These are phyloP conservation scores for Setipinna tenuifilis DNA, from an alignment of 2,797 vertebrate species.

Conservation along the genomic window DNA sequence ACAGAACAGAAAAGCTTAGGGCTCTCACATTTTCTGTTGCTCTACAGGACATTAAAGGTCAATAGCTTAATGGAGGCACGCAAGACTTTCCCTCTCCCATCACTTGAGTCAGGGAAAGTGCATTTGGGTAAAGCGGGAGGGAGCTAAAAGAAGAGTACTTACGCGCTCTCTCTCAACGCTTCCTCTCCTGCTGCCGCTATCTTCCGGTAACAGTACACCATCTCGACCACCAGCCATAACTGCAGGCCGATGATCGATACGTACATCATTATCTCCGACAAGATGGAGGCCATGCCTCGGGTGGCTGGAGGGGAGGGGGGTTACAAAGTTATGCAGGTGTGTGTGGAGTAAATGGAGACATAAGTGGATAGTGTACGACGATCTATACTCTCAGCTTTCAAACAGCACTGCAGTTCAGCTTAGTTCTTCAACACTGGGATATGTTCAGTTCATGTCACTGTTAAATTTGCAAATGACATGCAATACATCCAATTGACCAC, in stretches of 20 bases:
- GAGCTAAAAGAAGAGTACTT: slow-evolving; percentile 65
- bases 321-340: neutral
- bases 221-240: slow-evolving; percentile 89
- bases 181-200: slow-evolving; percentile 85
- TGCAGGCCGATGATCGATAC: slow-evolving; percentile 89
- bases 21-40: neutral
- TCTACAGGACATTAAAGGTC: neutral
- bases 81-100: neutral
- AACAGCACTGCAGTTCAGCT: neutral
- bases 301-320: slow-evolving; percentile 68
- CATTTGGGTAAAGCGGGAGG: slow-evolving; percentile 34
- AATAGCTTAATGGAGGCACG: neutral
- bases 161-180: slow-evolving; percentile 86
- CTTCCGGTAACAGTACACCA: slow-evolving; percentile 93
- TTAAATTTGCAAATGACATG: neutral
- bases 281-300: slow-evolving; percentile 85
- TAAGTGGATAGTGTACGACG: neutral
- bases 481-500: neutral
- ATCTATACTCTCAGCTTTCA: neutral
- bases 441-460: neutral
- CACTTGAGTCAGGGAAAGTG: too few species aligned
- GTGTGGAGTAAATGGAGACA: neutral
- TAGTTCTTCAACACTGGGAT: neutral
- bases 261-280: slow-evolving; percentile 95
- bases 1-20: neutral